phyloP scores from a whole-genome alignment of 1,140 invertebrate species.

The Aphelinus atriplicis region DNA sequence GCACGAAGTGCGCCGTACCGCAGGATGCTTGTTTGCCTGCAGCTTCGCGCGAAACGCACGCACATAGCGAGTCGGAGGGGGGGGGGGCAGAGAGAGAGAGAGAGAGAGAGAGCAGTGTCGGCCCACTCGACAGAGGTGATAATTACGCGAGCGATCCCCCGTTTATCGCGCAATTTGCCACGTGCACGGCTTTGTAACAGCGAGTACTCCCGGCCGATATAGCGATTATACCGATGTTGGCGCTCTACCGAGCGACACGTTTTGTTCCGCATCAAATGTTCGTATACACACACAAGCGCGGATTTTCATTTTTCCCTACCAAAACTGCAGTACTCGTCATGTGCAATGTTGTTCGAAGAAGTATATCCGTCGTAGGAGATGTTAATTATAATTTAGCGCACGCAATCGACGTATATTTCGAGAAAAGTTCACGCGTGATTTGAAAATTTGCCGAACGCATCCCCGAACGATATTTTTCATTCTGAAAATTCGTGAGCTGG shows the following conservation, averaged over 20 bases:
- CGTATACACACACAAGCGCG: too few relatives aligned
- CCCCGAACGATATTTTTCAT: neutral
- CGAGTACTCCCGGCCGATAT: too few relatives aligned
- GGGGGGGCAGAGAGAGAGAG: conserved; percentile 39
- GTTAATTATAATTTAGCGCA: neutral
- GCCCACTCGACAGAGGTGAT: conserved; percentile 56
- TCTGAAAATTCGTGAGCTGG: too few relatives aligned
- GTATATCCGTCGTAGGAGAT: neutral
- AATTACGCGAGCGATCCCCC: conserved; percentile 60
- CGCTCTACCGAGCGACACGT: neutral
- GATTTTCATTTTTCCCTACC: too few relatives aligned
- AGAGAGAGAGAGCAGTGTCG: conserved; percentile 34
- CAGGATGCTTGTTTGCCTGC: conserved; percentile 20
- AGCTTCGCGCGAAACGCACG: conserved; percentile 32
- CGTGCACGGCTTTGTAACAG: conserved; percentile 48
- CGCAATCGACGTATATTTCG: neutral
- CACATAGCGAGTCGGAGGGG: neutral
- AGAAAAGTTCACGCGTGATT: neutral
- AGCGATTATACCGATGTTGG: conserved; percentile 37
- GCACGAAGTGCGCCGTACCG: conserved; percentile 11
- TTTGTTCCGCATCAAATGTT: neutral
- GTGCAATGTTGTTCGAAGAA: neutral
- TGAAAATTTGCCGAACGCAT: conserved; percentile 33
- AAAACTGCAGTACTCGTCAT: too few relatives aligned
- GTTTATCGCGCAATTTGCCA: conserved; percentile 61